Evolutionary conservation across 2,113 vertebrate genomes (phyloP).

Genomic region (Microtus montanus): DNA sequence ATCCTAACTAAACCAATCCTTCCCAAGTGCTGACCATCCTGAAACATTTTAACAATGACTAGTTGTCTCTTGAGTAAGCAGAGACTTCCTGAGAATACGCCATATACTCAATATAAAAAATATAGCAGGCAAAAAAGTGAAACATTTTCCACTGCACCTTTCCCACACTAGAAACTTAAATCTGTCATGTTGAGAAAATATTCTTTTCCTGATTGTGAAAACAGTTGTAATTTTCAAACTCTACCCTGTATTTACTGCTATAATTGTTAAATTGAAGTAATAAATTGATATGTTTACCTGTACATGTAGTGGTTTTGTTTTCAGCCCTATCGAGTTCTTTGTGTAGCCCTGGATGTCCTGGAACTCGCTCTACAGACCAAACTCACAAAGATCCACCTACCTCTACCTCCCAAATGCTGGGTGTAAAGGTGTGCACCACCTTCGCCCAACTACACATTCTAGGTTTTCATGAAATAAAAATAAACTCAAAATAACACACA

Average conservation of each 20-base stretch:
- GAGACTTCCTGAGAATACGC: conserved; percentile 27
- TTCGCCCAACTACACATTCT: background rate
- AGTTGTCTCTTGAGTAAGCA: conserved; percentile 23
- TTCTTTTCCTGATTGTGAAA: conserved; percentile 35
- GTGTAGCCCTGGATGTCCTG: background rate
- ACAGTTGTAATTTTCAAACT: conserved; percentile 47
- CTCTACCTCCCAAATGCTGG: background rate
- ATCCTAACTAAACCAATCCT: conserved; percentile 59
- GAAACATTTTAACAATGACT: conserved; percentile 61
- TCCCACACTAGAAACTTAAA: conserved; percentile 15
- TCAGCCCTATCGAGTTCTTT: background rate
- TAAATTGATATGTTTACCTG: conserved; percentile 36
- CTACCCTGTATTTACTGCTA: conserved; percentile 11
- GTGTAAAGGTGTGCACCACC: background rate
- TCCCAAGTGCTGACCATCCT: conserved; percentile 63
- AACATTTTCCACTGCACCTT: conserved; percentile 19
- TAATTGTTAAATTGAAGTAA: conserved; percentile 24
- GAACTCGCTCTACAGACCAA: background rate
- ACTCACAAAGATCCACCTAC: background rate
- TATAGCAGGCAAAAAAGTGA: background rate
- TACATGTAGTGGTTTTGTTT: background rate
- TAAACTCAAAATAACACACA: conserved; percentile 30
- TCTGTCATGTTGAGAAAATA: conserved; percentile 24
- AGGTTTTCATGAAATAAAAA: conserved; percentile 45
- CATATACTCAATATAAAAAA: background rate